A percentile compares a stretch with the other conserved stretches of the same genome.
These are phyloP conservation scores for Syngnathus rostellatus DNA, from an alignment of 2,797 vertebrate genomes.

Conservation along the genomic window DNA sequence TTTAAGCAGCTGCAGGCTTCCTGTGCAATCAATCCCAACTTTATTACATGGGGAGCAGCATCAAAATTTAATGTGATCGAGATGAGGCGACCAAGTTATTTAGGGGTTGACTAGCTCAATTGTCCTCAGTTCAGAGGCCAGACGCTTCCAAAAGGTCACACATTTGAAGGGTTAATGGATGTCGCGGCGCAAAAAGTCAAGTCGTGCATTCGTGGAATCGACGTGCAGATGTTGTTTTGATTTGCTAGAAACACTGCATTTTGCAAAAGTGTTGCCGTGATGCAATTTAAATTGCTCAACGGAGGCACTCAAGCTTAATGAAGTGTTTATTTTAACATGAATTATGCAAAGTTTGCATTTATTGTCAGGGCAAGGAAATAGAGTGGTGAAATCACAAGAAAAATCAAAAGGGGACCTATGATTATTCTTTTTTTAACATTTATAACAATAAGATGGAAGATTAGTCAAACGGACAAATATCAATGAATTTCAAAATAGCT, in stretches of 20 bases:
- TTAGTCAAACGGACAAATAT: no score
- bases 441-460: no score
- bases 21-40: slow-evolving; percentile 54
- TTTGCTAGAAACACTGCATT: background rate
- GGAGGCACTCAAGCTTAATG: background rate
- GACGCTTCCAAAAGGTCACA: slow-evolving; percentile 9
- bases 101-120: slow-evolving; percentile 22
- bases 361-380: background rate
- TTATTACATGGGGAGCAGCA: slow-evolving; percentile 50
- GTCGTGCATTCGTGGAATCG: background rate
- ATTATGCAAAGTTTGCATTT: background rate
- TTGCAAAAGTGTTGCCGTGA: background rate
- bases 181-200: background rate
- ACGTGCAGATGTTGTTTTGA: background rate
- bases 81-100: slow-evolving; percentile 13
- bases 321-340: background rate
- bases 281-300: background rate
- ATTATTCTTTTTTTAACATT: no score
- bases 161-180: slow-evolving; percentile 1
- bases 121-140: slow-evolving; percentile 41
- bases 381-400: background rate
- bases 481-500: no score
- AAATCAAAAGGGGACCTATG: background rate
- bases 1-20: slow-evolving; percentile 43
- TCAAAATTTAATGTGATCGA: slow-evolving; percentile 58